Evolutionary conservation across 1,140 invertebrate species (phyloP).

Genomic region (Drosophila arawakana): DNA sequence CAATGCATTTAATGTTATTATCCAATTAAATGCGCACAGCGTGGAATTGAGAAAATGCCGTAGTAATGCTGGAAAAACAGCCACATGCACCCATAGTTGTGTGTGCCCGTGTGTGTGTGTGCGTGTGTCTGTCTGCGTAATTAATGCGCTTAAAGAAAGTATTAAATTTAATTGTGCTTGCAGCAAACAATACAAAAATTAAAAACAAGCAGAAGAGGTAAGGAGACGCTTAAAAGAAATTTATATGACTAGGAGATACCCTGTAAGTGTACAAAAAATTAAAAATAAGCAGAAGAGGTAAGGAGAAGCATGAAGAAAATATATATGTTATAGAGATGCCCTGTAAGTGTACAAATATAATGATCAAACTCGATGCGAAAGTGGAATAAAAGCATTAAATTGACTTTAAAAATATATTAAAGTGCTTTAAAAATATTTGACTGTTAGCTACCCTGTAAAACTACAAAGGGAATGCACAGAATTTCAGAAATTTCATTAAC

Average conservation of each 20-base stretch:
- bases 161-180: slow-evolving; percentile 39
- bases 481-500: too few relatives aligned
- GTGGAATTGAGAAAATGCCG: neutral
- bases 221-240: too few relatives aligned
- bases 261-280: neutral
- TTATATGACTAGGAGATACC: neutral
- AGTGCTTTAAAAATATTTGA: too few relatives aligned
- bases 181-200: slow-evolving; percentile 10
- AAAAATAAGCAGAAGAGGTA: neutral
- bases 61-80: neutral
- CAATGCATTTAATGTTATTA: slow-evolving; percentile 30
- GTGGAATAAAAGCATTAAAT: too few relatives aligned
- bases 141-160: slow-evolving; percentile 41
- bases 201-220: neutral
- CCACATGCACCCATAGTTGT: too few relatives aligned
- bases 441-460: too few relatives aligned
- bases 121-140: slow-evolving; percentile 15
- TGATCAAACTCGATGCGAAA: too few relatives aligned
- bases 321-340: neutral
- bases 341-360: neutral
- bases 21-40: slow-evolving; percentile 30
- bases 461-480: too few relatives aligned
- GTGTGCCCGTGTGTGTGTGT: too few relatives aligned
- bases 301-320: too few relatives aligned
- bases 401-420: too few relatives aligned